These are phyloP conservation scores for Drosophila anomelani DNA, from an alignment of 2,888 invertebrate genomes.

Conservation along the genomic window DNA sequence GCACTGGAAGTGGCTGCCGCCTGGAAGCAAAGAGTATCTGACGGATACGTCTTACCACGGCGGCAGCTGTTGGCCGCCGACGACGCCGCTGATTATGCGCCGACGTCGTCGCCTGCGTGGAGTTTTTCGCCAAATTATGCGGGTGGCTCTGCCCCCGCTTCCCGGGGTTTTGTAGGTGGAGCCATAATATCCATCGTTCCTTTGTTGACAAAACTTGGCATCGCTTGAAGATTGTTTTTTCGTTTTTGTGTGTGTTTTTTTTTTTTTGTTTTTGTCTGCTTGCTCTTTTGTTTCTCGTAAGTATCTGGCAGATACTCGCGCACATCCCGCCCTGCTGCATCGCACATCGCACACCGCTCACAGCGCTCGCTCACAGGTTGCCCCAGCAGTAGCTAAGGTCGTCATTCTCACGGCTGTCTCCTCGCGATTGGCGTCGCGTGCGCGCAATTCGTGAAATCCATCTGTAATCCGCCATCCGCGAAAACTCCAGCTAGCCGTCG, in stretches of 20 bases:
- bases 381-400: constrained; percentile 74
- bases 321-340: constrained; percentile 71
- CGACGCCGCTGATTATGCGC: constrained; percentile 40
- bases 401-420: constrained; percentile 50
- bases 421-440: constrained; percentile 42
- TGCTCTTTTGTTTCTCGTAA: constrained; percentile 50
- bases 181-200: constrained; percentile 69
- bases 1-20: constrained; percentile 59
- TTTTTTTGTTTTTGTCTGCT: constrained; percentile 34
- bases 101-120: constrained; percentile 53
- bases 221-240: constrained; percentile 55
- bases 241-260: constrained; percentile 1
- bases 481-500: constrained; percentile 58
- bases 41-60: constrained; percentile 57
- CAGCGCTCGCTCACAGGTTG: constrained; percentile 69
- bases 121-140: constrained; percentile 80
- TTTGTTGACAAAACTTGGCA: constrained; percentile 76
- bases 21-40: constrained; percentile 47
- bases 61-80: constrained; percentile 39
- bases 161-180: constrained; percentile 79
- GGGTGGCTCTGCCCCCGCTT: constrained; percentile 64
- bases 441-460: constrained; percentile 36
- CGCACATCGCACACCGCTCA: constrained; percentile 17
- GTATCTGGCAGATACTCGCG: constrained; percentile 75
- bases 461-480: constrained; percentile 14